These are phyloP conservation scores for Magallana ariakensis DNA, from an alignment of 1,140 invertebrate genomes.

Conservation along the genomic window DNA sequence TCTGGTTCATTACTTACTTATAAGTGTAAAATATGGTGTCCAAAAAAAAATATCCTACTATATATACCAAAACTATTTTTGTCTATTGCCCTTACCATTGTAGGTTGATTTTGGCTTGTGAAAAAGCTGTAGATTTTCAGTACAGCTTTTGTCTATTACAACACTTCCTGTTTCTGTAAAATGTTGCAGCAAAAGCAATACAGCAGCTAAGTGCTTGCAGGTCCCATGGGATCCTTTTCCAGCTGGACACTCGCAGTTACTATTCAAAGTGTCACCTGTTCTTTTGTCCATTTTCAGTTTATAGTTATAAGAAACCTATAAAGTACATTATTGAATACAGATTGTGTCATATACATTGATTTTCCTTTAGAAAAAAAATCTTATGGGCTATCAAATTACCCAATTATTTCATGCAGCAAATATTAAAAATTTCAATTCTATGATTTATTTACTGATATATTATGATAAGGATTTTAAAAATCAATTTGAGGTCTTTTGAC, in stretches of 20 bases:
- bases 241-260: conserved; percentile 51
- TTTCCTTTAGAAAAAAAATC: too few relatives aligned
- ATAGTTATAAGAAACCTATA: conserved; percentile 45
- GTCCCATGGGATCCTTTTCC: conserved; percentile 51
- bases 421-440: too few relatives aligned
- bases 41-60: not conserved
- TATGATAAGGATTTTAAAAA: too few relatives aligned
- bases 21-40: not conserved
- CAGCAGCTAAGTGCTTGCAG: conserved; percentile 53
- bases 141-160: conserved; percentile 44
- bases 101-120: conserved; percentile 41
- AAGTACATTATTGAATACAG: not conserved
- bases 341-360: too few relatives aligned
- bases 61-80: too few relatives aligned
- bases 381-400: too few relatives aligned
- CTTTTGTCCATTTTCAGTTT: conserved; percentile 43
- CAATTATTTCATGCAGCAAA: too few relatives aligned
- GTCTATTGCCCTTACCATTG: not conserved
- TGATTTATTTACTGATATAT: too few relatives aligned
- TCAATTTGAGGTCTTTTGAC: too few relatives aligned
- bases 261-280: conserved; percentile 34
- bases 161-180: conserved; percentile 8
- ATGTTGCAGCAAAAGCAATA: conserved; percentile 44
- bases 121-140: conserved; percentile 51
- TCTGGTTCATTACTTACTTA: not conserved